These are phyloP conservation scores for Cololabis saira DNA, from an alignment of 2,113 vertebrate species.

Conservation along the genomic window DNA sequence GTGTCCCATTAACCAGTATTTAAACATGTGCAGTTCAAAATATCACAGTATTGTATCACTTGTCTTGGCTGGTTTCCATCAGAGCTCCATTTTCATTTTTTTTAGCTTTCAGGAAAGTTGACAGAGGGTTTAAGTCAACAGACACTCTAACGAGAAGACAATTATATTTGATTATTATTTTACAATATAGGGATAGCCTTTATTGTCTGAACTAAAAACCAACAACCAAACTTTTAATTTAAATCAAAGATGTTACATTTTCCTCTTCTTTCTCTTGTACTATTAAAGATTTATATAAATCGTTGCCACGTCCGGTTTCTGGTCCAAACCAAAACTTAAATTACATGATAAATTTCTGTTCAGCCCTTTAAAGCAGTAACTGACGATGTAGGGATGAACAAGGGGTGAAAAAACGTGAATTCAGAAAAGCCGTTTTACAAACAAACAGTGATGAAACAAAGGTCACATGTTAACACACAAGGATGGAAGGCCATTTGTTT, in stretches of 20 bases:
- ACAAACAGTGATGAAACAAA: background rate
- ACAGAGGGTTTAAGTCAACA: no score
- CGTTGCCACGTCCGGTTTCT: conserved; percentile 2
- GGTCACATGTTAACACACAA: conserved; percentile 18
- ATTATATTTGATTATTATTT: no score
- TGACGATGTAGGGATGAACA: conserved; percentile 36
- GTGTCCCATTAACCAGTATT: conserved; percentile 1
- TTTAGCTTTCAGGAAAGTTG: no score
- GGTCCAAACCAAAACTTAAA: conserved; percentile 47
- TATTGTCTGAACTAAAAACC: no score
- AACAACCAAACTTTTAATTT: background rate
- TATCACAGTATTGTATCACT: no score
- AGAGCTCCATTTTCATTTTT: no score
- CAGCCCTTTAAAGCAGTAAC: conserved; percentile 68
- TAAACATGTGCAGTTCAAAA: conserved; percentile 10
- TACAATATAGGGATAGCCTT: no score
- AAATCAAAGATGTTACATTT: background rate
- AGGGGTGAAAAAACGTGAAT: no score
- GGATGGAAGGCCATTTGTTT: background rate
- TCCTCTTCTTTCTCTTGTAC: background rate
- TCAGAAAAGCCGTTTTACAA: no score
- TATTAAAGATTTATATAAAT: background rate
- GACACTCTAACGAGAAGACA: no score
- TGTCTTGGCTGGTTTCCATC: no score
- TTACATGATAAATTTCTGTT: conserved; percentile 49